Evolutionary conservation across 2,797 vertebrate genomes (phyloP), one percentile per base, ranked within the genome.

Genomic region (Helarctos malayanus): DNA sequence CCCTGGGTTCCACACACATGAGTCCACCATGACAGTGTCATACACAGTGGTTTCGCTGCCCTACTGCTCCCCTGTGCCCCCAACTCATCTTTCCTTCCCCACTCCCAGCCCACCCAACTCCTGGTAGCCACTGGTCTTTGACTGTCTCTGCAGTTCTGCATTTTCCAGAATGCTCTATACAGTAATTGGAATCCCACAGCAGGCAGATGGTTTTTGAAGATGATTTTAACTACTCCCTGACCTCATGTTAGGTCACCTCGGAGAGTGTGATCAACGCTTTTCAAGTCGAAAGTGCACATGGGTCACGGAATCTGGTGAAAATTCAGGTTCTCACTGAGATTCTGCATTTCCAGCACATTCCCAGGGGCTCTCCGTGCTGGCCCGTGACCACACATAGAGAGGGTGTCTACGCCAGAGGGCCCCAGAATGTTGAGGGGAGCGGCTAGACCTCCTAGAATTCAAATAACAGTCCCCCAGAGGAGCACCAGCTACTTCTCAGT

Each of bases 401-500:
- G 29, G 18, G 5, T 4, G 41, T 19, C n/a, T 29, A 13, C 29
- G 47, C n/a, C 21, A 16, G 0, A 7, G 71, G 41, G 15, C 25
- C 65, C 49, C 23, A 25, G 59, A 47, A n/a, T 23, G 65, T 35
- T 8, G 35, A 61, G 8, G 47, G 54, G n/a, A 7, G 23, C 16
- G 38, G 38, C 1, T 0, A 2, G 25, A 11, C 11, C 65, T 56
- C 35, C 71, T 29, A 4, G n/a, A 49, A 45, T 27, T 38, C 79
- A 19, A 2, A 38, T 0, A 12, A 45, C 14, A 0, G 3, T 2
- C 10, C 16, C 19, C 52, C 5, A 15, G 29, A 54, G 57, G 81
- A 52, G 41, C 35, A 56, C 56, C 7, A 0, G 69, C 35, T 14
- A 0, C 32, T 7, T 35, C 63, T 32, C 1, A 0, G 2, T 16